phyloP scores from a whole-genome alignment of 1,140 invertebrate genomes.

The Drosophila kanapiae region DNA sequence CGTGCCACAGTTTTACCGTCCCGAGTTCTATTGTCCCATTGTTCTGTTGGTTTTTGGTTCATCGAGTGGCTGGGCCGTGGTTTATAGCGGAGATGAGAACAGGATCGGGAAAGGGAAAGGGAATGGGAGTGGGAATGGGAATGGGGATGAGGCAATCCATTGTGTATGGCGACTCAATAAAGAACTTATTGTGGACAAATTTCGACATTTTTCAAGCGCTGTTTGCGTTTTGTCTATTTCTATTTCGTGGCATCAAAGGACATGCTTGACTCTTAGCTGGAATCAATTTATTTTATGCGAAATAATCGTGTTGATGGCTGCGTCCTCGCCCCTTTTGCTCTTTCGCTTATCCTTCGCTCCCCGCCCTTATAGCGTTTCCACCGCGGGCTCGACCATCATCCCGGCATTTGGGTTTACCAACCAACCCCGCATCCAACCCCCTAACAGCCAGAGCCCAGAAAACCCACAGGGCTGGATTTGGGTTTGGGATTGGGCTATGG shows the following conservation, averaged over 20 bases:
- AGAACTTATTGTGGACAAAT: slow-evolving; percentile 84
- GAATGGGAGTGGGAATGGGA: slow-evolving; percentile 6
- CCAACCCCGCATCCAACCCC: slow-evolving; percentile 68
- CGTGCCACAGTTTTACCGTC: slow-evolving; percentile 70
- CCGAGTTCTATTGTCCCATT: slow-evolving; percentile 43
- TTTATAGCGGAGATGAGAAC: slow-evolving; percentile 60
- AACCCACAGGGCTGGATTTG: slow-evolving; percentile 62
- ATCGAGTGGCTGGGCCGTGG: slow-evolving; percentile 70
- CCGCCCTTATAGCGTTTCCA: slow-evolving; percentile 25
- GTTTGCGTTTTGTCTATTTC: slow-evolving; percentile 66
- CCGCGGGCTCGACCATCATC: slow-evolving; percentile 24
- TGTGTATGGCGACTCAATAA: slow-evolving; percentile 79
- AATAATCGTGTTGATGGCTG: slow-evolving; percentile 85
- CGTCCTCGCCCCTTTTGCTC: slow-evolving; percentile 79
- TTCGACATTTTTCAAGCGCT: slow-evolving; percentile 78
- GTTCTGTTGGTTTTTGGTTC: slow-evolving; percentile 62
- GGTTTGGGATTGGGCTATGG: slow-evolving; percentile 45
- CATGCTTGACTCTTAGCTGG: slow-evolving; percentile 83
- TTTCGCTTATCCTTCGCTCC: slow-evolving; percentile 39
- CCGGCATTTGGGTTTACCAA: slow-evolving; percentile 50
- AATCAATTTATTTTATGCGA: slow-evolving; percentile 85
- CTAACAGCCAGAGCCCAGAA: slow-evolving; percentile 21
- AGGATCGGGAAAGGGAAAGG: slow-evolving; percentile 10
- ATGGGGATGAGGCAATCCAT: slow-evolving; percentile 62
- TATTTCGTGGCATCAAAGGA: slow-evolving; percentile 58